Conservation (phyloP, 2,888 invertebrate genomes). For the Habrosyne pyritoides region DNA sequence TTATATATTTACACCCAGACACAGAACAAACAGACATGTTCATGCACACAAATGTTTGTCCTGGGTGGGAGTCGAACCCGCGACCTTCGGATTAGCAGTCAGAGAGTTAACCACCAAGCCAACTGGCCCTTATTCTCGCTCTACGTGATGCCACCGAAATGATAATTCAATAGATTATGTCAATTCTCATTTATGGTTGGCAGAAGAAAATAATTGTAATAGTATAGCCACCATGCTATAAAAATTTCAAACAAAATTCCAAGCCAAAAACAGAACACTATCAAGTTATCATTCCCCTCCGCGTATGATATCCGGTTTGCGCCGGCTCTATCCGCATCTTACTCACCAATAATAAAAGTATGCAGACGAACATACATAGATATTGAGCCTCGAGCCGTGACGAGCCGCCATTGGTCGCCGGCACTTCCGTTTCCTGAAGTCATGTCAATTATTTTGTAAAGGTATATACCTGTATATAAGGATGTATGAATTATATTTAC, state of each 20-base stretch:
- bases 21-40: no score
- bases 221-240: no score
- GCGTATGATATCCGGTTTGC: constrained; percentile 6
- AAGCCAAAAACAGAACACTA: neutral
- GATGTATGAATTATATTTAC: constrained; percentile 41
- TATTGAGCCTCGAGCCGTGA: constrained; percentile 60
- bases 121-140: no score
- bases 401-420: constrained; percentile 62
- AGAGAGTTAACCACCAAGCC: no score
- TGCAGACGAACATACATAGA: neutral
- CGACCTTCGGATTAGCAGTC: no score
- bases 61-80: no score
- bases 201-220: no score
- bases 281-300: neutral
- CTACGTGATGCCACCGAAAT: neutral
- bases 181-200: no score
- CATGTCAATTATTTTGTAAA: constrained; percentile 58
- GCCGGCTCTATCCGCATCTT: constrained; percentile 9
- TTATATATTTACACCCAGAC: no score
- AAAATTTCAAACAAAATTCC: neutral
- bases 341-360: constrained; percentile 4
- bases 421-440: constrained; percentile 76
- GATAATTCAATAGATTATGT: neutral
- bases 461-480: constrained; percentile 65
- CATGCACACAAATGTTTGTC: no score